Conservation (phyloP, 2,888 invertebrate species). For the Eupithecia insigniata region DNA sequence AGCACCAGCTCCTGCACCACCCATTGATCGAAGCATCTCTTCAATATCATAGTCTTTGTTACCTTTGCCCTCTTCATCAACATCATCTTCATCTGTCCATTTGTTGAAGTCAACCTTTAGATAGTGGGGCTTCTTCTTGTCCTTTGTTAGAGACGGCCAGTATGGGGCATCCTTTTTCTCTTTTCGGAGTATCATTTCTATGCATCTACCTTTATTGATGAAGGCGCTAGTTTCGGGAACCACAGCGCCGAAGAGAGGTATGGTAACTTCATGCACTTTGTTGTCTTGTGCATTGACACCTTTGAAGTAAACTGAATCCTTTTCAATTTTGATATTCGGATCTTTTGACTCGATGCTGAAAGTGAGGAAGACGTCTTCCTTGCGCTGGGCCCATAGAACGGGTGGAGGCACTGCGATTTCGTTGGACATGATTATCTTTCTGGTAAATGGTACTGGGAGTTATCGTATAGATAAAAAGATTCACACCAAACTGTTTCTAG, state of each 20-base stretch:
- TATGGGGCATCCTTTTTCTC: constrained; percentile 89
- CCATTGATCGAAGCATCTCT: constrained; percentile 91
- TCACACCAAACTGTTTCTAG: constrained; percentile 24
- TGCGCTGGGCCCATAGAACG: constrained; percentile 97
- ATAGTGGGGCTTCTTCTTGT: constrained; percentile 96
- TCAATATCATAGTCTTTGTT: constrained; percentile 82
- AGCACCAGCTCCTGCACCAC: constrained; percentile 72
- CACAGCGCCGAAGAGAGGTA: constrained; percentile 93
- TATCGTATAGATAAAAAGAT: constrained; percentile 13
- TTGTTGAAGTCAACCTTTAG: constrained; percentile 98
- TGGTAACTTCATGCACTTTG: constrained; percentile 93
- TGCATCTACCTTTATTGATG: constrained; percentile 89
- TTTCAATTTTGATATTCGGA: constrained; percentile 91
- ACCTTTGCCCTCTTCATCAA: constrained; percentile 84
- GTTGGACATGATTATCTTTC: constrained; percentile 71
- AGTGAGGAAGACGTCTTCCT: constrained; percentile 92
- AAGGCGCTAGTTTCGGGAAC: constrained; percentile 90
- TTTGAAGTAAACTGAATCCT: constrained; percentile 90
- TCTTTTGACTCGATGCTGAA: constrained; percentile 96
- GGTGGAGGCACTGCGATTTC: constrained; percentile 87
- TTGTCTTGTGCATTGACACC: constrained; percentile 93
- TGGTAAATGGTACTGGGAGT: constrained; percentile 18
- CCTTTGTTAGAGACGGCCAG: constrained; percentile 95
- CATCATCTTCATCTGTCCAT: constrained; percentile 99
- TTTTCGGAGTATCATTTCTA: constrained; percentile 90